phyloP scores from a whole-genome alignment of 2,113 vertebrate species.

The Hemiprocne comata region DNA sequence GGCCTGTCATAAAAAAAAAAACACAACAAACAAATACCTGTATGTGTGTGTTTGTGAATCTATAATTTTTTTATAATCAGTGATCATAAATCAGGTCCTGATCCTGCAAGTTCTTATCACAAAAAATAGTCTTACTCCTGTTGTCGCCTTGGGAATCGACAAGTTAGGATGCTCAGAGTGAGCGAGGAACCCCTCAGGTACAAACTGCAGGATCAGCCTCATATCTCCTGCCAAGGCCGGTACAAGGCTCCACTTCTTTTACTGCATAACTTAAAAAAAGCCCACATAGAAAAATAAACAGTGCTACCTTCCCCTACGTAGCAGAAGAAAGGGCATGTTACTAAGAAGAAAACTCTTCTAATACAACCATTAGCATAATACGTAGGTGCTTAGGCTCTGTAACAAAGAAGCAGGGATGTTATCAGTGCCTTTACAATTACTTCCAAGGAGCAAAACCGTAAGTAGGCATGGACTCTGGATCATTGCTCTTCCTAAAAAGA shows the following conservation, averaged over 20 bases:
- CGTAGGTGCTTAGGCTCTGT: not conserved
- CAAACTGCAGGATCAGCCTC: not conserved
- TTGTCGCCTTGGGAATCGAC: not conserved
- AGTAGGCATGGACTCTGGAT: not conserved
- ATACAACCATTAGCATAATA: not conserved
- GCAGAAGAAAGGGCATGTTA: not conserved
- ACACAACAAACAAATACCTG: not conserved
- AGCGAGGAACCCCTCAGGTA: not conserved
- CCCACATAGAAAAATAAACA: not conserved
- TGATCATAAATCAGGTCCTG: not conserved
- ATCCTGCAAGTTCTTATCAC: not conserved
- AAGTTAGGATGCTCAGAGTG: not conserved
- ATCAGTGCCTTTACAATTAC: not conserved
- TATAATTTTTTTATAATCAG: not conserved
- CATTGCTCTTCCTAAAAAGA: not conserved
- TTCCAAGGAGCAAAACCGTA: not conserved
- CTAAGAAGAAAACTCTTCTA: not conserved
- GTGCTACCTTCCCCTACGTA: not conserved
- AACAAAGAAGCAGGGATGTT: not conserved
- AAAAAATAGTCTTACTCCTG: not conserved
- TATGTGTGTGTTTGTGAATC: not conserved
- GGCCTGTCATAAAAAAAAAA: not conserved
- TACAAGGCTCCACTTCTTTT: slow-evolving; percentile 17
- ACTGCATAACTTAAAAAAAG: not conserved
- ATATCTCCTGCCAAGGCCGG: not conserved